phyloP scores from a whole-genome alignment of 2,113 vertebrate genomes.

The Psilopogon haemacephalus region DNA sequence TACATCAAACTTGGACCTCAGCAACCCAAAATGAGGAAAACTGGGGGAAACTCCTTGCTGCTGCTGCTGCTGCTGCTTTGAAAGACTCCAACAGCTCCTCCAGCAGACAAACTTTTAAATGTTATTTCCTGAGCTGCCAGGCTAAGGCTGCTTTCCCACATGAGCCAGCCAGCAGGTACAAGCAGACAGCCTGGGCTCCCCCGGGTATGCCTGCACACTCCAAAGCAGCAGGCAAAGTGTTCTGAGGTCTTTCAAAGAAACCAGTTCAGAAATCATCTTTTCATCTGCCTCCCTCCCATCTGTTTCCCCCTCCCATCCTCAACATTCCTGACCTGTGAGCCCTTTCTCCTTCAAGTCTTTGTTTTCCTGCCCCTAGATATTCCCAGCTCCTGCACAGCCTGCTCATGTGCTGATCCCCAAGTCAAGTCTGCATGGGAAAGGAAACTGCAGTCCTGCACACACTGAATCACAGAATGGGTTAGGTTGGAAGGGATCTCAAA shows the following conservation, averaged over 20 bases:
- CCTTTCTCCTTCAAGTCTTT: neutral
- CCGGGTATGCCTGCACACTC: rapidly evolving
- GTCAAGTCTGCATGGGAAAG: neutral
- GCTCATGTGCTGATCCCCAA: neutral
- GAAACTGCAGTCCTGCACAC: neutral
- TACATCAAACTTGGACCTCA: conserved; percentile 38
- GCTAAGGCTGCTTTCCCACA: neutral
- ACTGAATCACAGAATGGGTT: too few species aligned
- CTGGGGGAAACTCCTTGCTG: neutral
- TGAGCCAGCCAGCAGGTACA: neutral
- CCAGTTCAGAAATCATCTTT: neutral
- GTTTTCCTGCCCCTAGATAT: neutral
- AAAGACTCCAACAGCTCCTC: neutral
- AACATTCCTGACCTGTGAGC: neutral
- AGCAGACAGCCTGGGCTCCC: neutral
- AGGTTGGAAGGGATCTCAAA: too few species aligned
- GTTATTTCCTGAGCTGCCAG: neutral
- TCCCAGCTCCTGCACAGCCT: neutral
- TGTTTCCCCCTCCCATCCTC: neutral
- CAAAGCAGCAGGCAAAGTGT: neutral
- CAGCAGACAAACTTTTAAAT: neutral
- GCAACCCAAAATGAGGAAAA: neutral
- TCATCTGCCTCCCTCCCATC: neutral
- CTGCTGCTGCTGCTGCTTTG: neutral
- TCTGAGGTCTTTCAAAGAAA: neutral